phyloP scores from a whole-genome alignment of 2,113 vertebrate genomes.

The Hypomesus transpacificus region DNA sequence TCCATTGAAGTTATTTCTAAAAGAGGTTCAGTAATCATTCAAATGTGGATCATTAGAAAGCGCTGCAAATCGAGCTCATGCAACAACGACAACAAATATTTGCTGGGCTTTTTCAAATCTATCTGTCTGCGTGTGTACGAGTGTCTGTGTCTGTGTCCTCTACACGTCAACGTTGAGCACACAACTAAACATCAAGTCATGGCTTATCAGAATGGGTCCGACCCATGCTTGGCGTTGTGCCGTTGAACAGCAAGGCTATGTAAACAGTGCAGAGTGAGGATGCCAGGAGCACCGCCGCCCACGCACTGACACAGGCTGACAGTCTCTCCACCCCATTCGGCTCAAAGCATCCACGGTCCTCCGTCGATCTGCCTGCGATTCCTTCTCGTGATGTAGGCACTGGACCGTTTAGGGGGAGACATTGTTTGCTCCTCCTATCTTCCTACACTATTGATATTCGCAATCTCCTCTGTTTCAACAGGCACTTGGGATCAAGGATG shows the following conservation, averaged over 20 bases:
- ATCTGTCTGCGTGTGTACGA: neutral
- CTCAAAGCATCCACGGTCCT: too few relatives aligned
- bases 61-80: too few relatives aligned
- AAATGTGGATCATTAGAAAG: too few relatives aligned
- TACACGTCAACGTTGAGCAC: too few relatives aligned
- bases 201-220: neutral
- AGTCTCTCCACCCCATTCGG: neutral
- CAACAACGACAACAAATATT: neutral
- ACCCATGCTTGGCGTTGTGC: neutral
- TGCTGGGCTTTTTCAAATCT: neutral
- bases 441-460: too few relatives aligned
- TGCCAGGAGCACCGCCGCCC: slow-evolving; percentile 11
- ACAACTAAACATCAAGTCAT: neutral
- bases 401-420: too few relatives aligned
- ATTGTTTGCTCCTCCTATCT: too few relatives aligned
- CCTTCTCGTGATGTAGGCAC: too few relatives aligned
- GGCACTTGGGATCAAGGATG: neutral
- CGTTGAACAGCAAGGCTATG: neutral
- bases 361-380: too few relatives aligned
- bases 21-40: too few relatives aligned
- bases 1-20: too few relatives aligned
- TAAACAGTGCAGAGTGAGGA: slow-evolving; percentile 5
- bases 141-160: neutral
- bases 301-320: neutral
- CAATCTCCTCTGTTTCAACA: neutral